phyloP scores from a whole-genome alignment of 2,113 vertebrate species.

The Gasterosteus aculeatus region DNA sequence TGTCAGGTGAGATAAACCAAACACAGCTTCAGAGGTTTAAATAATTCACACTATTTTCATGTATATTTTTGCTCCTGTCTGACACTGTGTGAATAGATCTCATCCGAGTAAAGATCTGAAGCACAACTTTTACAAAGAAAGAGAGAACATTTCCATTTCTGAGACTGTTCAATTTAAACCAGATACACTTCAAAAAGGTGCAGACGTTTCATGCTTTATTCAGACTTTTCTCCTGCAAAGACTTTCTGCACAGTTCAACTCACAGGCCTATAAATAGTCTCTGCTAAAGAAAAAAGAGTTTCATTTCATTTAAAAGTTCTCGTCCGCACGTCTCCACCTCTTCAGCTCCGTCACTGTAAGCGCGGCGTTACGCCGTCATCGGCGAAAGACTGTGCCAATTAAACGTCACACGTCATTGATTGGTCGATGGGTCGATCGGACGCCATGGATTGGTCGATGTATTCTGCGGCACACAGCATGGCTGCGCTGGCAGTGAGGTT shows the following conservation, averaged over 20 bases:
- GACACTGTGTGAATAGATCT: conserved; percentile 15
- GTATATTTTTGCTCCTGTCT: conserved; percentile 2
- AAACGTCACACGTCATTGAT: not conserved
- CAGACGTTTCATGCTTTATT: conserved; percentile 15
- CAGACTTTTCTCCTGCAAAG: not conserved
- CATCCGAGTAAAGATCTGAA: conserved; percentile 23
- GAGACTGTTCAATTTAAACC: conserved; percentile 6
- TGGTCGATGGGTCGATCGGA: too few relatives aligned
- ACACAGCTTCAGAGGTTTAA: conserved; percentile 7
- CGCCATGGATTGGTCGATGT: too few relatives aligned
- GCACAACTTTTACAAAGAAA: not conserved
- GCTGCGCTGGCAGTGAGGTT: not conserved
- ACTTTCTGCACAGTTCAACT: not conserved
- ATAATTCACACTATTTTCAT: not conserved
- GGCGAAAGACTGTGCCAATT: not conserved
- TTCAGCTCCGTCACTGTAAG: not conserved
- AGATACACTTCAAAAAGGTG: conserved; percentile 13
- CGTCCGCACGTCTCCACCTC: not conserved
- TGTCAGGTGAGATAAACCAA: conserved; percentile 37
- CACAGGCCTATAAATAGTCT: not conserved
- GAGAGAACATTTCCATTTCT: conserved; percentile 22
- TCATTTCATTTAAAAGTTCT: not conserved
- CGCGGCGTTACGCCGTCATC: not conserved
- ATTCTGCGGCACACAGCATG: not conserved
- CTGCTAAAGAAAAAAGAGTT: not conserved